These are phyloP conservation scores for Peromyscus leucopus DNA, from an alignment of 2,113 vertebrate species.

Conservation along the genomic window DNA sequence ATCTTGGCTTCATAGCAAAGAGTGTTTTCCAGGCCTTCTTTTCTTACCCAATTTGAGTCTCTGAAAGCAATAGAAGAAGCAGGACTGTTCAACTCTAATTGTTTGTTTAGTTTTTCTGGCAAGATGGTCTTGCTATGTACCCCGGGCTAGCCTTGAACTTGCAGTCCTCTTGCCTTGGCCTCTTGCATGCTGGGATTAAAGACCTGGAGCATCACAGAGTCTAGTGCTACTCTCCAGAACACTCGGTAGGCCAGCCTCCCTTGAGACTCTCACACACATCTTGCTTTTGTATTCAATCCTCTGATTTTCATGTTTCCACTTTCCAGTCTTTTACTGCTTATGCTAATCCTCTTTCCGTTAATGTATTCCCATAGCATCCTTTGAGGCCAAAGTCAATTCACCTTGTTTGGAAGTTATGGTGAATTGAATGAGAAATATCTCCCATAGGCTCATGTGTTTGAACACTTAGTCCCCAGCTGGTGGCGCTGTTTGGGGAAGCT, in stretches of 20 bases:
- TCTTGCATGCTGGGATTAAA: neutral
- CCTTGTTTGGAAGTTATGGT: neutral
- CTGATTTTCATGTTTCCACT: neutral
- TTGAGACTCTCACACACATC: neutral
- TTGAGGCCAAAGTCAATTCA: neutral
- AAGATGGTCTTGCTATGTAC: neutral
- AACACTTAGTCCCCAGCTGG: neutral
- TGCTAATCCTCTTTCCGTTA: neutral
- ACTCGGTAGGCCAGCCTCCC: neutral
- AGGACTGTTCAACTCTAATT: neutral
- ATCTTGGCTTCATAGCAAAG: neutral
- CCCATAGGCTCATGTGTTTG: neutral
- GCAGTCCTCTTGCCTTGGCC: neutral
- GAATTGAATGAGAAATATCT: neutral
- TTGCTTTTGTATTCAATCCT: neutral
- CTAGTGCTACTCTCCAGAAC: neutral
- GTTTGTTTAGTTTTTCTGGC: neutral
- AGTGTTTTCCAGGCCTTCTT: neutral
- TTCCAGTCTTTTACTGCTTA: neutral
- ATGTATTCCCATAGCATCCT: neutral
- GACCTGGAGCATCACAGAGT: neutral
- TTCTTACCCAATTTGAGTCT: neutral
- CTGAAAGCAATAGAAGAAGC: neutral
- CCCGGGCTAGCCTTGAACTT: neutral
- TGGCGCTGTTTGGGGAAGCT: neutral